A percentile compares a stretch with the other conserved stretches of the same genome.
Conservation (phyloP, 2,113 vertebrate genomes). For the Syngnathus typhle region DNA sequence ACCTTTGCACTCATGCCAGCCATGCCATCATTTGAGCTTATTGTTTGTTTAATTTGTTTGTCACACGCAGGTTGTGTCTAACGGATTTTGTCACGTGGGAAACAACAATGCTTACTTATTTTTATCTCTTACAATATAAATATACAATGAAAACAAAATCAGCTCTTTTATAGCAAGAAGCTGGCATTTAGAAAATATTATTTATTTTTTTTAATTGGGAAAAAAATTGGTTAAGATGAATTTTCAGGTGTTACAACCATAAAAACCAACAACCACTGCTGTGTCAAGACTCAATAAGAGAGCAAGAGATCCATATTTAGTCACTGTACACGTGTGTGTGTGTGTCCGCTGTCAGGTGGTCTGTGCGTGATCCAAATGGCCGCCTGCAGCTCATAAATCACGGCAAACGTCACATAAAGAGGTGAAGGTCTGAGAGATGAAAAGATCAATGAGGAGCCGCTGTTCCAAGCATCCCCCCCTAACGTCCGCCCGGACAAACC, state of each 20-base stretch:
- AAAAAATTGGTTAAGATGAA: not conserved
- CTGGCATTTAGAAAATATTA: too few relatives aligned
- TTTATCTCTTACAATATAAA: too few relatives aligned
- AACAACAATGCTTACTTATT: too few relatives aligned
- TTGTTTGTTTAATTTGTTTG: constrained; percentile 22
- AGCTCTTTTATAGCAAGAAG: too few relatives aligned
- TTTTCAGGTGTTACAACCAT: not conserved
- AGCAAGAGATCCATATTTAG: not conserved
- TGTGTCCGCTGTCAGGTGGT: constrained; percentile 24
- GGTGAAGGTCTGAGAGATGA: constrained; percentile 41
- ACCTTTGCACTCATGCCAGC: constrained; percentile 62
- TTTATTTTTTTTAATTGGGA: not conserved
- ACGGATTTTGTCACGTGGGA: too few relatives aligned
- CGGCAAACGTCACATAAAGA: constrained; percentile 29
- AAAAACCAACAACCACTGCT: not conserved
- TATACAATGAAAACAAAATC: too few relatives aligned
- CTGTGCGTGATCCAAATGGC: constrained; percentile 4
- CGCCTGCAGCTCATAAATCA: constrained; percentile 48
- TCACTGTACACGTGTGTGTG: not conserved
- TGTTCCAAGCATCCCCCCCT: constrained; percentile 14
- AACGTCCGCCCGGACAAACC: too few relatives aligned
- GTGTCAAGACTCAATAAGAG: not conserved
- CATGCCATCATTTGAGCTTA: constrained; percentile 44
- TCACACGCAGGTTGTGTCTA: not conserved
- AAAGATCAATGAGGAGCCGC: constrained; percentile 44